A percentile compares a stretch with the other conserved stretches of the same genome.
Evolutionary conservation across 2,113 vertebrate species (phyloP).

Genomic region (Sus scrofa): T2T-Sscrofa CM000821.6:32626501-32627000

Average conservation of each 20-base stretch:
- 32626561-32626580: background rate
- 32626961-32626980: conserved; percentile 44
- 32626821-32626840: background rate
- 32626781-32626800: conserved; percentile 21
- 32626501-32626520: too few species aligned
- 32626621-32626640: background rate
- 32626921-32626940: conserved; percentile 37
- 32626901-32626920: conserved; percentile 32
- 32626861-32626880: conserved; percentile 12
- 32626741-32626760: conserved; percentile 13
- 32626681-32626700: background rate
- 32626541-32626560: background rate
- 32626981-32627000: conserved; percentile 45
- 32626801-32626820: background rate
- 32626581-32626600: background rate
- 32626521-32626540: background rate
- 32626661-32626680: background rate
- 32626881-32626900: conserved; percentile 44
- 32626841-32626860: conserved; percentile 23
- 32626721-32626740: conserved; percentile 31
- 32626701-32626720: conserved; percentile 26
- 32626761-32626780: background rate
- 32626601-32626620: background rate
- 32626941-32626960: background rate
- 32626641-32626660: background rate